Percentiles rank a stretch among this genome's conserved stretches.
phyloP scores from a whole-genome alignment of 2,113 vertebrate species.

The Phrynosoma blainvillii region DNA sequence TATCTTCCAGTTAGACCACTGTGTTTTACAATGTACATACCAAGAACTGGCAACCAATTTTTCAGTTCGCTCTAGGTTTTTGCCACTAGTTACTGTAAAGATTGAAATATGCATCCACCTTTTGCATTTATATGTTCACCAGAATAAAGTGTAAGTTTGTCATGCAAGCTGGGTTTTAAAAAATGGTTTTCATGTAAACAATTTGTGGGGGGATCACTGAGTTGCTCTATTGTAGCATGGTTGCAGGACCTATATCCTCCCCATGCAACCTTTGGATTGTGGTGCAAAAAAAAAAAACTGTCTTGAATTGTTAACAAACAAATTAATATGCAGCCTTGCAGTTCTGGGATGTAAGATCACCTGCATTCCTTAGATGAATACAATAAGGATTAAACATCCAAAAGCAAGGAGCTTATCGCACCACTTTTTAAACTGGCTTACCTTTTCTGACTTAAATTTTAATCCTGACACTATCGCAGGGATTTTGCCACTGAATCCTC shows the following conservation, averaged over 20 bases:
- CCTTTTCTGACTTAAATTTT: no score
- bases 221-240: neutral
- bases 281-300: no score
- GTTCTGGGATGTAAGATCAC: neutral
- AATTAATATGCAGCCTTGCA: no score
- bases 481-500: no score
- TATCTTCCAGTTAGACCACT: conserved; percentile 18
- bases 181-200: no score
- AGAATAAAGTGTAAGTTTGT: neutral
- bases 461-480: no score
- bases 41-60: neutral
- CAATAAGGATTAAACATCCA: neutral
- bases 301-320: no score
- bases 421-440: no score
- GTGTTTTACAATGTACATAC: neutral
- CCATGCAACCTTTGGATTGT: neutral
- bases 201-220: neutral
- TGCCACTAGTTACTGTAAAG: neutral
- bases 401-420: neutral
- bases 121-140: neutral
- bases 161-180: no score
- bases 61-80: neutral
- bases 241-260: neutral
- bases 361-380: neutral
- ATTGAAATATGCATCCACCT: neutral